phyloP scores from a whole-genome alignment of 2,113 vertebrate species.

The Pheucticus melanocephalus region DNA sequence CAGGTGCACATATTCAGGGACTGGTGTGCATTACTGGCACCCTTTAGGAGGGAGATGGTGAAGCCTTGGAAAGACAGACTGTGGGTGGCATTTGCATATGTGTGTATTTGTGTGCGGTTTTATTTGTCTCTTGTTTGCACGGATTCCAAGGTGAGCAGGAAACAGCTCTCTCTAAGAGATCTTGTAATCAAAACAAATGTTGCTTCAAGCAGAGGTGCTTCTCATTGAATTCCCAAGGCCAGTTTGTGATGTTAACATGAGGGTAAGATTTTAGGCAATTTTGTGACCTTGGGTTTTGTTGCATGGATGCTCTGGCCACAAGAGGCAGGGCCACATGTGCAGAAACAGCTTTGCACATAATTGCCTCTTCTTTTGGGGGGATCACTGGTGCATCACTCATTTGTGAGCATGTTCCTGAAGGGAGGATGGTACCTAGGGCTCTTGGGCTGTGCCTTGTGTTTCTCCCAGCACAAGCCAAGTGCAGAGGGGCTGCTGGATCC shows the following conservation, averaged over 20 bases:
- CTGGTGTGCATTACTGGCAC: background rate
- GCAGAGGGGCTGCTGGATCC: background rate
- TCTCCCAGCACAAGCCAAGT: background rate
- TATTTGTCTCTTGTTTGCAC: background rate
- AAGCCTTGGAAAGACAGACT: background rate
- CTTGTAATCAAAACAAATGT: background rate
- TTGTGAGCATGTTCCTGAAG: background rate
- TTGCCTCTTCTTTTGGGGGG: background rate
- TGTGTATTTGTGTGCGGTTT: background rate
- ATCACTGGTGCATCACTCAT: background rate
- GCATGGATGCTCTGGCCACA: background rate
- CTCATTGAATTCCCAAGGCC: background rate
- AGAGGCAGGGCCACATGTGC: background rate
- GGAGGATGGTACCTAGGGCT: background rate
- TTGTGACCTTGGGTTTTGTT: background rate
- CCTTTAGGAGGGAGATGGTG: background rate
- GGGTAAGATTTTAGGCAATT: background rate
- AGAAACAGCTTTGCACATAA: background rate
- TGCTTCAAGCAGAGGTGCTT: background rate
- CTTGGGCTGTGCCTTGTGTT: fast-evolving
- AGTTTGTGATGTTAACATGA: fast-evolving
- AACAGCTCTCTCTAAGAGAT: background rate
- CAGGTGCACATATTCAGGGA: background rate
- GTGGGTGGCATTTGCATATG: background rate
- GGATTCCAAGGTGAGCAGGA: background rate